phyloP scores from a whole-genome alignment of 2,888 invertebrate genomes.

The Oithona nana region DNA sequence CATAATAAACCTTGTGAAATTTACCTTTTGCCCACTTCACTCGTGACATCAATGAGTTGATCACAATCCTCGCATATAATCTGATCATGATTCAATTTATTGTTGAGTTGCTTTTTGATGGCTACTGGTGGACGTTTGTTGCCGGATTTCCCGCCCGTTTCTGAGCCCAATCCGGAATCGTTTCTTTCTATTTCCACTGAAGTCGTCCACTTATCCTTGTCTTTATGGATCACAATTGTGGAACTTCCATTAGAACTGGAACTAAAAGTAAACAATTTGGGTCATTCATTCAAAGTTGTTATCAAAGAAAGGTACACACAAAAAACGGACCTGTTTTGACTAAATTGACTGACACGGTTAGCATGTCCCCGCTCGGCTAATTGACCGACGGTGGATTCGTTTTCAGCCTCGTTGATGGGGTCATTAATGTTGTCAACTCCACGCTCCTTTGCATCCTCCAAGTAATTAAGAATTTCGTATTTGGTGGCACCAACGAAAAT shows the following conservation, averaged over 20 bases:
- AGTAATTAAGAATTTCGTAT: slow-evolving; percentile 14
- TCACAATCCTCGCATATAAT: neutral
- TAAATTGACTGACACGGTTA: slow-evolving; percentile 12
- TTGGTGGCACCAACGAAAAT: slow-evolving; percentile 15
- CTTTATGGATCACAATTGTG: neutral
- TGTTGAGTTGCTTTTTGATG: neutral
- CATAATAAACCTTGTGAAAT: slow-evolving; percentile 15
- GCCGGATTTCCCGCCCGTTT: slow-evolving; percentile 18
- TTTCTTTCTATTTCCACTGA: slow-evolving; percentile 22
- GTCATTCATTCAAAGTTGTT: too few species aligned
- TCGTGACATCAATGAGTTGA: neutral
- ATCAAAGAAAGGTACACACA: too few species aligned
- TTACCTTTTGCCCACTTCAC: neutral
- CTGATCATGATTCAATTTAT: neutral
- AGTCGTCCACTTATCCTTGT: slow-evolving; percentile 36
- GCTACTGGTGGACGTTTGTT: neutral
- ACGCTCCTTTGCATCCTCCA: slow-evolving; percentile 14
- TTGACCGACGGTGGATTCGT: neutral
- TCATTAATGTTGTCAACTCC: slow-evolving; percentile 3
- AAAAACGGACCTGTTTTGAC: too few species aligned
- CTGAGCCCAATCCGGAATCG: slow-evolving; percentile 22
- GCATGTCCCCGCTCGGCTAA: slow-evolving; percentile 1
- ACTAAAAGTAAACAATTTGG: too few species aligned
- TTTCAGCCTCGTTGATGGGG: neutral
- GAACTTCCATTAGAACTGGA: neutral